These are phyloP conservation scores for Hippoglossus hippoglossus DNA, from an alignment of 2,797 vertebrate genomes.

Conservation along the genomic window DNA sequence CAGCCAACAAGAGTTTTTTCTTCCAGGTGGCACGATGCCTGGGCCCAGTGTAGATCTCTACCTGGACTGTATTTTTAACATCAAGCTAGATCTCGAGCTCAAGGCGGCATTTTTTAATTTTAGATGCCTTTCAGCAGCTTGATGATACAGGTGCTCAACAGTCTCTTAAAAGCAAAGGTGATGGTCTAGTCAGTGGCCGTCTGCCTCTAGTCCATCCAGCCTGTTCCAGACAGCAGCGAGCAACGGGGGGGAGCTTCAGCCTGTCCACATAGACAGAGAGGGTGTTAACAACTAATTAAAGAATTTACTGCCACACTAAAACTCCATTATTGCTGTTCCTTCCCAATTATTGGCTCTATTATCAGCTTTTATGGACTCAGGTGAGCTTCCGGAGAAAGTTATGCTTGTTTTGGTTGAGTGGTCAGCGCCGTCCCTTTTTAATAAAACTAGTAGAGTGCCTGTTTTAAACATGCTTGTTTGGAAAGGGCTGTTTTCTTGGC, in stretches of 20 bases:
- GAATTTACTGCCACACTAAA: slow-evolving; percentile 88
- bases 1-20: slow-evolving; percentile 57
- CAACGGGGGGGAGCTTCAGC: slow-evolving; percentile 42
- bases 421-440: slow-evolving; percentile 42
- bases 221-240: slow-evolving; percentile 41
- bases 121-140: slow-evolving; percentile 21
- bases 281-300: slow-evolving; percentile 89
- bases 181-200: slow-evolving; percentile 31
- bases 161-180: slow-evolving; percentile 16
- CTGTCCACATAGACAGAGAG: slow-evolving; percentile 80
- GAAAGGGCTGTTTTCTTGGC: no score
- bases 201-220: slow-evolving; percentile 39
- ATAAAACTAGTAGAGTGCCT: background rate
- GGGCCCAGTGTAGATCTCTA: slow-evolving; percentile 18
- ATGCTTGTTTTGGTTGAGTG: slow-evolving; percentile 62
- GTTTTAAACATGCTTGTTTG: no score
- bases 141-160: slow-evolving; percentile 21
- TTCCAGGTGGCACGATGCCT: slow-evolving; percentile 36
- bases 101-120: slow-evolving; percentile 16
- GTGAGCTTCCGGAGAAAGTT: slow-evolving; percentile 76
- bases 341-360: slow-evolving; percentile 86
- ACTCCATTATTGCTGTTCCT: slow-evolving; percentile 84
- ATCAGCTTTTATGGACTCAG: slow-evolving; percentile 88
- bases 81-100: slow-evolving; percentile 4
- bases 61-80: slow-evolving; percentile 23